phyloP scores from a whole-genome alignment of 2,113 vertebrate genomes.

The Sinocyclocheilus maitianheensis region DNA sequence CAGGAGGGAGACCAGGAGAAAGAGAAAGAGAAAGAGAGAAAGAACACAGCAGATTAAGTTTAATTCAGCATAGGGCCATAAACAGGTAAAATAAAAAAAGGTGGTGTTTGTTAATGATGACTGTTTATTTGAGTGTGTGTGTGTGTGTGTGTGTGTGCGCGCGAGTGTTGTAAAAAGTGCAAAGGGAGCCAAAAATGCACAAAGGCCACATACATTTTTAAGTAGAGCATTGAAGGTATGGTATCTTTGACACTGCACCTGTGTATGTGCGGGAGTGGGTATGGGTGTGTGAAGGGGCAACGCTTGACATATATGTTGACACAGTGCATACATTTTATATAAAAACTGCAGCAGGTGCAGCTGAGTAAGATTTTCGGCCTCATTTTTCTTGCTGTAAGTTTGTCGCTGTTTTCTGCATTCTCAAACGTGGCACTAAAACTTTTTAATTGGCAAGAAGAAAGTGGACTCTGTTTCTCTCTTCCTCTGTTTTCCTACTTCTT shows the following conservation, averaged over 20 bases:
- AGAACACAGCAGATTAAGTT: conserved; percentile 27
- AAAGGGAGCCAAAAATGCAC: conserved; percentile 5
- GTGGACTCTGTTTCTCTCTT: background rate
- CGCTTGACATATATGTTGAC: conserved; percentile 38
- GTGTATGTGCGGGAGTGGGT: background rate
- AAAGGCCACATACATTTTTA: conserved; percentile 29
- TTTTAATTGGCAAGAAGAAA: conserved; percentile 50
- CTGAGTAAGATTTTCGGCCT: conserved; percentile 32
- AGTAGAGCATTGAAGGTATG: conserved; percentile 18
- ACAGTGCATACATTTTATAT: conserved; percentile 24
- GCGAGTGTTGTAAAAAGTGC: conserved; percentile 22
- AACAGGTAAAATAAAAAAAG: background rate
- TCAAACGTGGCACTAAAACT: conserved; percentile 14
- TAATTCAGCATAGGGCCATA: background rate
- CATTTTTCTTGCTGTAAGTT: conserved; percentile 19
- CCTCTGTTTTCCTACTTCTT: conserved; percentile 5
- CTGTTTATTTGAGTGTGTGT: background rate
- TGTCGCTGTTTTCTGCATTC: background rate
- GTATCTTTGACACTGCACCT: conserved; percentile 43
- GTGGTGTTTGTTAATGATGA: background rate
- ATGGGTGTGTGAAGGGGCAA: background rate
- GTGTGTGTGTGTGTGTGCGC: background rate
- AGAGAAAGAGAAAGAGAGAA: background rate
- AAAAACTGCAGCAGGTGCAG: conserved; percentile 41
- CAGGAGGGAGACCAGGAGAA: background rate